Evolutionary conservation across 2,113 vertebrate species (phyloP).

Genomic region (Aldabrachelys gigantea): DNA sequence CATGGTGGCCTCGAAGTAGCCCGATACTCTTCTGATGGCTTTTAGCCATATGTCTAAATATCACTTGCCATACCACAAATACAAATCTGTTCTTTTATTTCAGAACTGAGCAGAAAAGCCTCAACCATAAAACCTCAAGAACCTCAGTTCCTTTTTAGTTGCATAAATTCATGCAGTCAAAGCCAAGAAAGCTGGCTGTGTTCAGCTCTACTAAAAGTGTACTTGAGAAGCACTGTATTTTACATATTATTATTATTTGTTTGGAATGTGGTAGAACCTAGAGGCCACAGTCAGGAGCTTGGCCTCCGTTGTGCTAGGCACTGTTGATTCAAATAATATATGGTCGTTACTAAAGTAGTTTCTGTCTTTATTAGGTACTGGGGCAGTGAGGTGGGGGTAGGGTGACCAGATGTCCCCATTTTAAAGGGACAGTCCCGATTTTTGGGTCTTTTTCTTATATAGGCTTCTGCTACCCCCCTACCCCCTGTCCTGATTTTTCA

Average conservation of each 20-base stretch:
- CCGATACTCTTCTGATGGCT: not conserved
- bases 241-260: not conserved
- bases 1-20: slow-evolving; percentile 16
- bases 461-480: too few relatives aligned
- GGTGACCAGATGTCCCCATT: not conserved
- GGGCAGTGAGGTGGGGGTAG: not conserved
- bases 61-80: slow-evolving; percentile 1
- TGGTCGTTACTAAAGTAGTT: slow-evolving; percentile 14
- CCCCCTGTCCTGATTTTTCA: too few relatives aligned
- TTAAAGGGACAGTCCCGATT: too few relatives aligned
- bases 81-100: slow-evolving; percentile 31
- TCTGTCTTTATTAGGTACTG: not conserved
- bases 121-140: slow-evolving; percentile 41
- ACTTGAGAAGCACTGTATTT: not conserved
- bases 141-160: not conserved
- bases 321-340: not conserved
- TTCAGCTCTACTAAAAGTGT: not conserved
- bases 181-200: not conserved
- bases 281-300: not conserved
- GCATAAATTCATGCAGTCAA: not conserved
- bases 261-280: not conserved
- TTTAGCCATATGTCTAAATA: slow-evolving; percentile 26
- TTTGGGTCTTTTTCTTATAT: too few relatives aligned
- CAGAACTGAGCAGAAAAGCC: not conserved
- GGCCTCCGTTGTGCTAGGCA: not conserved